Base-by-base conservation (phyloP, 2,113 vertebrate genomes). In the Euleptes europaea region DNA sequence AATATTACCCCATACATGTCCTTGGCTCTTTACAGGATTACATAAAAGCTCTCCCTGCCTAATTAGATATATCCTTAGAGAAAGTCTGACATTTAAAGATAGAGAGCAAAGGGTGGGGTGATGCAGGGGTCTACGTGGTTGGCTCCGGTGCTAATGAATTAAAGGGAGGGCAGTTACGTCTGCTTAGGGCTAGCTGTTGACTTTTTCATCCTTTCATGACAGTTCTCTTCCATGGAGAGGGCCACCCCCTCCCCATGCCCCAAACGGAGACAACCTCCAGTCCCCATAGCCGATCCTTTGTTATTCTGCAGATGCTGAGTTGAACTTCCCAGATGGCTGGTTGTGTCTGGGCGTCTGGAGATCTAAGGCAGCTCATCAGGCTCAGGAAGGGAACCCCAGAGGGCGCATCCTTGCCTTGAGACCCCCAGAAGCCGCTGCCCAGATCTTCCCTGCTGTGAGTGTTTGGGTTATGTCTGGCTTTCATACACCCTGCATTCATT, bases 201-300 rank as follows among this genome's bases (percentile, higher is more conserved):
- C 11, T 6, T 23, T 80, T 80, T 81, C 60, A 9, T 51, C 11
- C 78, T 57, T 71, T 80, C 66, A 60, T 57, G 67, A 80, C 78
- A 80, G n/a, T 78, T 57, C 26, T 33, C 51, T 88, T 84, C 35
- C 40, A 60, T 82, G 5, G 44, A 72, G 47, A 42, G 82, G 90
- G 73, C 1, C 19, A 80, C 17, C 21, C 54, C 23, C 14, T 31
- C 69, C 81, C 74, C 44, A 9, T 44, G 4, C 44, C 42, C 80
- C 69, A 84, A 80, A 2, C 35, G 51, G 91, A 90, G 86, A 72
- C 63, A 86, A 65, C 10, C 75, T 19, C 17, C 19, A 76, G 83
- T 42, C 33, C 51, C 81, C 49, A 69, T 84, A 89, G 47, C 84
- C 86, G 88, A 87, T 80, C 76, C 40, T 33, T 81, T 60, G 49